A percentile compares a stretch with the other conserved stretches of the same genome.
Evolutionary conservation across 2,888 invertebrate species (phyloP).

Genomic region (Pammene fasciana): DNA sequence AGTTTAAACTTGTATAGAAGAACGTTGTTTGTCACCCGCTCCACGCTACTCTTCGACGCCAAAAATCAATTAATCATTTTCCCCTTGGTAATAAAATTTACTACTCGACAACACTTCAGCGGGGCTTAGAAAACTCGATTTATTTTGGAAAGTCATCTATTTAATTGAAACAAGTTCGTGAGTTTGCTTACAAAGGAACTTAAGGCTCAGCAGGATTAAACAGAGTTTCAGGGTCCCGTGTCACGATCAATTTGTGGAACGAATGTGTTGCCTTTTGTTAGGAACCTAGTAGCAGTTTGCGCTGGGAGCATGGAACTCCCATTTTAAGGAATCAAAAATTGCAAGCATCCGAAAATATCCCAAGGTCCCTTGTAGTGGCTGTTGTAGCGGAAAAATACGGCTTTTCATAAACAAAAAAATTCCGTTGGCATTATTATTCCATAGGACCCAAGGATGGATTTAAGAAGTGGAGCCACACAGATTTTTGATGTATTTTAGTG

Average conservation of each 20-base stretch:
- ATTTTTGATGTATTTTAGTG: no score
- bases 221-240: constrained; percentile 30
- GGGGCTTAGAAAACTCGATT: constrained; percentile 55
- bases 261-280: not conserved
- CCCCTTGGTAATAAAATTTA: constrained; percentile 53
- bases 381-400: no score
- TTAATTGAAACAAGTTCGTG: constrained; percentile 61
- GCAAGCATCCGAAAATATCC: no score
- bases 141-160: constrained; percentile 63
- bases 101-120: constrained; percentile 50
- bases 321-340: no score
- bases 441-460: no score
- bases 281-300: not conserved
- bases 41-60: constrained; percentile 43
- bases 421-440: no score
- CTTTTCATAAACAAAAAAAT: no score
- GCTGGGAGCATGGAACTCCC: no score
- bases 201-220: constrained; percentile 44
- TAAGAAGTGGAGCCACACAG: no score
- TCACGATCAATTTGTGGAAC: not conserved
- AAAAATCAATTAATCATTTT: constrained; percentile 58
- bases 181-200: constrained; percentile 50
- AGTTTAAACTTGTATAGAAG: constrained; percentile 38
- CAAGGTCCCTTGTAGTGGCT: no score
- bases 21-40: constrained; percentile 52